Conservation (phyloP, 2,888 invertebrate species). For the Crossocerus cetratus region DNA sequence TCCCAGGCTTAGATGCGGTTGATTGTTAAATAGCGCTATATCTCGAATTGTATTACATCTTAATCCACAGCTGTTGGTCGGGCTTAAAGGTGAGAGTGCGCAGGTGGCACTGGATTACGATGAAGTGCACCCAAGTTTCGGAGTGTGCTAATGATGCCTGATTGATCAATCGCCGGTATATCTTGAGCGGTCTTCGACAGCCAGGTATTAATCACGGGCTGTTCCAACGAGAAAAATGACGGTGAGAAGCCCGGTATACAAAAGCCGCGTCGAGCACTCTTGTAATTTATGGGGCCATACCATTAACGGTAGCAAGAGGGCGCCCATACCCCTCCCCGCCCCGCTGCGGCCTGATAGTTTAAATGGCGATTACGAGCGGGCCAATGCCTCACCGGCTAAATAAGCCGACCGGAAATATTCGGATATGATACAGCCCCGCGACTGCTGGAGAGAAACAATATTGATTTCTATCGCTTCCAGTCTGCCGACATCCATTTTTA, state of each 20-base stretch:
- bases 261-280: not conserved
- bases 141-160: not conserved
- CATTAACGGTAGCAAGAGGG: not conserved
- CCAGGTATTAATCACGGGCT: not conserved
- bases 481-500: slow-evolving; percentile 35
- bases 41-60: no score
- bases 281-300: not conserved
- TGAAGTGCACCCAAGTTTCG: not conserved
- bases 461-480: slow-evolving; percentile 45
- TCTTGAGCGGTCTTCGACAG: not conserved
- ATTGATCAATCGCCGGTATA: not conserved
- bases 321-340: no score
- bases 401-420: slow-evolving; percentile 44
- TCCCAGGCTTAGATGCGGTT: no score
- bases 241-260: not conserved
- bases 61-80: no score
- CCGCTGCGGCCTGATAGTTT: no score
- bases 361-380: not conserved
- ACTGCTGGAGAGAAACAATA: slow-evolving; percentile 28
- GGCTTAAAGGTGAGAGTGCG: no score
- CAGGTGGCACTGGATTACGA: no score
- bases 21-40: no score
- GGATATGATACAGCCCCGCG: slow-evolving; percentile 25
- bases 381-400: slow-evolving; percentile 9
- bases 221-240: not conserved